Evolutionary conservation across 1,140 invertebrate species (phyloP).

Genomic region (Conus ventricosus): DNA sequence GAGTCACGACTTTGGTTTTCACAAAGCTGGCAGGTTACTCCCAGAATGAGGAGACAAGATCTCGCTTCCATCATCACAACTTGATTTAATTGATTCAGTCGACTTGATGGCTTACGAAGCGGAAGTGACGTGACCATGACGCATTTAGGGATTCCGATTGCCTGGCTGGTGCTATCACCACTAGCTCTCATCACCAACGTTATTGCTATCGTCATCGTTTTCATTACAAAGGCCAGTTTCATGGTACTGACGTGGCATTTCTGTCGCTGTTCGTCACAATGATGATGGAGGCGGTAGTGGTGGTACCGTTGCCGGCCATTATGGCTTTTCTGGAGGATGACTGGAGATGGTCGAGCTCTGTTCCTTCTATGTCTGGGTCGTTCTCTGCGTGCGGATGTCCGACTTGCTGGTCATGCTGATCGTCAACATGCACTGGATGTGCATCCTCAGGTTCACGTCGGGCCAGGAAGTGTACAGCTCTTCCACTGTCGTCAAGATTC

Average conservation of each 20-base stretch:
- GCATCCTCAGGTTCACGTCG: slow-evolving; percentile 46
- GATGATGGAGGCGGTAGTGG: slow-evolving; percentile 45
- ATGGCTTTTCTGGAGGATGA: slow-evolving; percentile 28
- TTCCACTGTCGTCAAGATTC: slow-evolving; percentile 48
- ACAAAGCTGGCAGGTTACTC: no score
- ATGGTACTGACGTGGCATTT: slow-evolving; percentile 57
- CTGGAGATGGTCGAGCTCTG: slow-evolving; percentile 48
- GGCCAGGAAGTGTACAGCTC: slow-evolving; percentile 54
- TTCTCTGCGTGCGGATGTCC: slow-evolving; percentile 48
- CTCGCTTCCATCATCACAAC: background rate
- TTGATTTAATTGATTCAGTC: background rate
- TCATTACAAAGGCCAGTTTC: slow-evolving; percentile 55
- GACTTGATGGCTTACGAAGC: background rate
- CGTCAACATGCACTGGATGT: slow-evolving; percentile 59
- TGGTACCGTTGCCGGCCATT: slow-evolving; percentile 50
- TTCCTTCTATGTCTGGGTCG: slow-evolving; percentile 53
- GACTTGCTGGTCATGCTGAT: slow-evolving; percentile 49
- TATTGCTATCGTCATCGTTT: slow-evolving; percentile 49
- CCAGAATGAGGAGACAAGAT: no score
- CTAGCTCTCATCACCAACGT: slow-evolving; percentile 52
- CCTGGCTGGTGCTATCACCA: slow-evolving; percentile 59
- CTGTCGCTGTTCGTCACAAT: slow-evolving; percentile 53
- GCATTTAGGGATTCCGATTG: slow-evolving; percentile 45
- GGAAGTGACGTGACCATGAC: slow-evolving; percentile 46
- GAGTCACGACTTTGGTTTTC: background rate